A percentile compares a stretch with the other conserved stretches of the same genome.
These are phyloP conservation scores for Drosophila cracens DNA, from an alignment of 2,888 invertebrate genomes.

Conservation along the genomic window DNA sequence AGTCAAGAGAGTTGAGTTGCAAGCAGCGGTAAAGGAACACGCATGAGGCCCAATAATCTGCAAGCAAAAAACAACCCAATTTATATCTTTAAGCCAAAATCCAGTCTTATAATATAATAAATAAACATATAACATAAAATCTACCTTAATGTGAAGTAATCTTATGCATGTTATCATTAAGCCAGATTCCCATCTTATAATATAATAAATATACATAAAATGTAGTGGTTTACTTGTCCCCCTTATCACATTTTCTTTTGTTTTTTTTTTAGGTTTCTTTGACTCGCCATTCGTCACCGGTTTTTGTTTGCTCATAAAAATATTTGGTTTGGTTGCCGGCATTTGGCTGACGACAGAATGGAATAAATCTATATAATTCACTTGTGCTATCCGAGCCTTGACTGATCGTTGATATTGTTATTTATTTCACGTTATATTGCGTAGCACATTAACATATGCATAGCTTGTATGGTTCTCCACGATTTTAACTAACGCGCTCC, in stretches of 20 bases:
- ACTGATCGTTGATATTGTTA: background rate
- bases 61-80: too few relatives aligned
- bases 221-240: background rate
- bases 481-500: background rate
- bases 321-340: background rate
- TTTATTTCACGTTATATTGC: too few relatives aligned
- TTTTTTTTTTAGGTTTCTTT: conserved; percentile 6
- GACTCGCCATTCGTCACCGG: conserved; percentile 20
- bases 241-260: background rate
- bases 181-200: too few relatives aligned
- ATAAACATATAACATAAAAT: too few relatives aligned
- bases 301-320: conserved; percentile 7
- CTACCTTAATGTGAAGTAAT: background rate
- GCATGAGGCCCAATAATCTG: too few relatives aligned
- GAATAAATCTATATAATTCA: background rate
- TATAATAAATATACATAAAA: too few relatives aligned
- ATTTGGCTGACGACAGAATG: background rate
- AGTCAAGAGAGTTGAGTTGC: too few relatives aligned
- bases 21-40: too few relatives aligned
- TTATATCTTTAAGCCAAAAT: too few relatives aligned
- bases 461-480: background rate
- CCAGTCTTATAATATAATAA: too few relatives aligned
- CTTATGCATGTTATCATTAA: background rate
- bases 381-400: background rate
- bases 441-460: too few relatives aligned